Conservation (phyloP, 2,888 invertebrate genomes). For the Clitarchus hookeri region DNA sequence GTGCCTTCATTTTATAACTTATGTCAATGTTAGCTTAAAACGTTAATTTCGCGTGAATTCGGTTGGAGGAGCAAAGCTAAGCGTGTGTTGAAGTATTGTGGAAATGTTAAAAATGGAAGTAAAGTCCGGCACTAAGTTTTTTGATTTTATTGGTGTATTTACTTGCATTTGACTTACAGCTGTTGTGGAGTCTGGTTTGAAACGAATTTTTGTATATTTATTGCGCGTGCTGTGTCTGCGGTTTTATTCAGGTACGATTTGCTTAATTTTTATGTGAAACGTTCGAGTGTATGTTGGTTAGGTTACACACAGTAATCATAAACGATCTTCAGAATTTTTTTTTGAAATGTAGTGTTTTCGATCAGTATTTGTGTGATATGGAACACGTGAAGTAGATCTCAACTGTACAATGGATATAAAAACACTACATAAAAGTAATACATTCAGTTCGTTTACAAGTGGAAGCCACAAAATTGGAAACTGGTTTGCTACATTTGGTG, state of each 20-base stretch:
- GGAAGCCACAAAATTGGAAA: conserved; percentile 53
- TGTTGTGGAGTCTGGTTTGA: neutral
- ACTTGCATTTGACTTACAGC: neutral
- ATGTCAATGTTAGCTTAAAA: neutral
- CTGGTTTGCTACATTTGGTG: conserved; percentile 54
- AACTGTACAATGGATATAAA: conserved; percentile 51
- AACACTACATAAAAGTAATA: conserved; percentile 54
- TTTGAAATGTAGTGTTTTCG: neutral
- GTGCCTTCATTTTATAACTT: neutral
- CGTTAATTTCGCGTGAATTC: neutral
- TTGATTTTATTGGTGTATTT: neutral
- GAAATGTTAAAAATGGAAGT: neutral
- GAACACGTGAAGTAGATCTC: neutral
- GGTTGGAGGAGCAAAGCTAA: neutral
- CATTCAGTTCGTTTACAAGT: conserved; percentile 53
- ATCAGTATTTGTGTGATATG: neutral
- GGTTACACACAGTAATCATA: neutral
- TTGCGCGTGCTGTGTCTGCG: neutral
- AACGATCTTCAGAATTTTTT: neutral
- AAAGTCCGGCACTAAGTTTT: neutral
- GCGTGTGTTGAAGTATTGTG: neutral
- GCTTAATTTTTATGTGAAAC: neutral
- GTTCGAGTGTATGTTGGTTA: neutral
- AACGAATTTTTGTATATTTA: neutral
- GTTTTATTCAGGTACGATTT: neutral